These are phyloP conservation scores for Caenorhabditis auriculariae DNA, from an alignment of 2,888 invertebrate genomes.

Conservation along the genomic window DNA sequence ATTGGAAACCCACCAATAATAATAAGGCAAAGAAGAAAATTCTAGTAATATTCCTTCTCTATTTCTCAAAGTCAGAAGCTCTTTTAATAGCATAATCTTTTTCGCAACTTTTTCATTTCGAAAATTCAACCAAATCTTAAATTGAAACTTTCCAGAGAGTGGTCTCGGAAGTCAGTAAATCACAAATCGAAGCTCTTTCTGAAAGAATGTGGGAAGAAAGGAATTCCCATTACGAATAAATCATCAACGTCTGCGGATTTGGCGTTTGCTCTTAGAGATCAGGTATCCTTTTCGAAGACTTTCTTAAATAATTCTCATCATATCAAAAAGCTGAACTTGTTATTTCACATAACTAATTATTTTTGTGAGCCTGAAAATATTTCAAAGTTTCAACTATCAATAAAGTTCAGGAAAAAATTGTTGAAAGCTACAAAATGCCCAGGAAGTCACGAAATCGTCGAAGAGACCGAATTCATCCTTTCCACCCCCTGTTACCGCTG, in stretches of 20 bases:
- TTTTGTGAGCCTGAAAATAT: too few relatives aligned
- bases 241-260: constrained; percentile 7
- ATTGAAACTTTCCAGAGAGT: constrained; percentile 22
- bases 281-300: constrained; percentile 1
- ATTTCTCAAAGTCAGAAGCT: too few relatives aligned
- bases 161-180: constrained; percentile 17
- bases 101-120: too few relatives aligned
- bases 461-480: constrained; percentile 28
- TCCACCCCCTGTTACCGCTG: constrained; percentile 36
- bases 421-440: constrained; percentile 27
- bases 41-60: not conserved
- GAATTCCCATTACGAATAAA: not conserved
- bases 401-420: constrained; percentile 20
- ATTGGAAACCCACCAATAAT: too few relatives aligned
- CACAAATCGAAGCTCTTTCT: constrained; percentile 18
- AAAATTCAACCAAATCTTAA: not conserved
- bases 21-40: too few relatives aligned
- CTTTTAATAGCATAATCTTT: too few relatives aligned
- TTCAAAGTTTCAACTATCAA: too few relatives aligned
- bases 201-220: constrained; percentile 21
- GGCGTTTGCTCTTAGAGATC: constrained; percentile 8
- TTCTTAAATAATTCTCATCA: too few relatives aligned
- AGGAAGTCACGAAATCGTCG: constrained; percentile 20
- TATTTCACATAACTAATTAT: too few relatives aligned
- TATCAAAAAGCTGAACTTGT: too few relatives aligned